Base-by-base conservation (phyloP, 2,888 invertebrate species). In the Cryptocephalus moraei region DNA sequence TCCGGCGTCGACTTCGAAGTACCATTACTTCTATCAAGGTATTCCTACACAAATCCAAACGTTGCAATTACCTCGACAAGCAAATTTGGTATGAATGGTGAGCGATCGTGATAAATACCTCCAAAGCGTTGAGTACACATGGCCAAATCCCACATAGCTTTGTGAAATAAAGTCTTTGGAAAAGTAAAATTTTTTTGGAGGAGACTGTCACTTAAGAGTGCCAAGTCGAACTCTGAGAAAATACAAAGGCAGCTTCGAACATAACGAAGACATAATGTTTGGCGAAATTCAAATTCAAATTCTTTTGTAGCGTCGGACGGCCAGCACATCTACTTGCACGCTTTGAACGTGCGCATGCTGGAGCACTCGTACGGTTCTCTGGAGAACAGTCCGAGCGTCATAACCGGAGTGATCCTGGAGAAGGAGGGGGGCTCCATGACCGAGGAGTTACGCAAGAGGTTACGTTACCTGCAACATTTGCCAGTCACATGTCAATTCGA, bases 401-500 rank as follows among this genome's bases (percentile, higher is more conserved):
- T 96, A 45, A 76, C 74, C 2, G 93, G 89, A 0, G 81, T 78
- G 45, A 84, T 96, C 40, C 67, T 95, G n/a, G 91, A 93, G 62
- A 86, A 89, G 47, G 93, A 95, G 63, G 80, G 83, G 1, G 81
- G 86, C 55, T 86, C 90, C 3, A 87, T 94, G 74, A 87, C 81
- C 13, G 87, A 89, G 73, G 88, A 90, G 60, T 62, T 90, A 63
- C 75, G 93, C 58, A 79, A 79, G 50, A 76, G 86, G 41, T 73
- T 87, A 56, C 77, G 86, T 42, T 90, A 87, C 62, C 70, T 91
- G 42, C 79, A 85, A 45, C 96, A 97, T 70, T 75, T 97, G 58
- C 95, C 96, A 0, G 74, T 94, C 8, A 87, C 91, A 49, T 91
- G 91, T 62, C 86, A 88, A 49, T 92, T 93, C 71, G 87, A 91